Percentiles rank a stretch among this genome's conserved stretches.
phyloP scores from a whole-genome alignment of 1,140 invertebrate genomes.

The Cherax quadricarinatus region DNA sequence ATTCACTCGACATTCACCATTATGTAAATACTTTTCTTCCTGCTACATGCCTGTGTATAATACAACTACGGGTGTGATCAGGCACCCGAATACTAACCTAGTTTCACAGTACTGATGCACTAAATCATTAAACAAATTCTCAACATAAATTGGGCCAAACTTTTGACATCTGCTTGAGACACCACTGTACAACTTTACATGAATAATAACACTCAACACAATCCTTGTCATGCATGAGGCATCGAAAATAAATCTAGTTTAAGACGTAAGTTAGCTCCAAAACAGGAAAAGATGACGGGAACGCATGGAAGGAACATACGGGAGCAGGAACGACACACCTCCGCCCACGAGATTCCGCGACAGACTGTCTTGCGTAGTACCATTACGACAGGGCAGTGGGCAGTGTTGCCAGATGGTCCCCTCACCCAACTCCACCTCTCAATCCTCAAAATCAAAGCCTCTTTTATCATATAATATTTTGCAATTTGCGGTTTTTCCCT shows the following conservation, averaged over 20 bases:
- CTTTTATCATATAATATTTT: too few relatives aligned
- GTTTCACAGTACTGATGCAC: background rate
- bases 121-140: background rate
- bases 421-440: background rate
- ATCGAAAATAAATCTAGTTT: conserved; percentile 24
- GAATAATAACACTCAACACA: background rate
- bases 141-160: background rate
- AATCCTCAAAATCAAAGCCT: background rate
- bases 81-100: background rate
- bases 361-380: conserved; percentile 22
- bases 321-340: conserved; percentile 14
- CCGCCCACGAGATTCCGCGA: conserved; percentile 21
- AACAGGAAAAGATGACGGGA: background rate
- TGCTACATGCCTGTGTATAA: background rate
- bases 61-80: background rate
- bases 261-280: conserved; percentile 11
- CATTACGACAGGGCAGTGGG: background rate
- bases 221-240: conserved; percentile 14
- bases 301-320: conserved; percentile 24
- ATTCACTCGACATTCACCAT: conserved; percentile 59
- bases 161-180: background rate
- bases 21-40: conserved; percentile 21
- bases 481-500: too few relatives aligned
- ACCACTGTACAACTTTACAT: background rate
- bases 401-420: background rate